phyloP scores from a whole-genome alignment of 2,888 invertebrate species.

The Eudasyphora cyanicolor region DNA sequence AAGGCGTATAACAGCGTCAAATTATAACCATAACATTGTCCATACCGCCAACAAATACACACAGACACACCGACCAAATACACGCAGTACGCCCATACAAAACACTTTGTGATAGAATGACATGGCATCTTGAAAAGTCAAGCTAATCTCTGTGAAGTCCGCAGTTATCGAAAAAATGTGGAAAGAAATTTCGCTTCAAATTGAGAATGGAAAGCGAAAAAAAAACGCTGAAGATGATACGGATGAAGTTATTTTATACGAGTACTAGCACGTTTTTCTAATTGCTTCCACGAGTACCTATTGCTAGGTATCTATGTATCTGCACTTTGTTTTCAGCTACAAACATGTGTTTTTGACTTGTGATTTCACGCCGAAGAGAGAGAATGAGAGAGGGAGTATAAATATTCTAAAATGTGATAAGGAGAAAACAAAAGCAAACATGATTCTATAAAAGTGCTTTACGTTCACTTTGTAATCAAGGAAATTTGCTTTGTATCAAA shows the following conservation, averaged over 20 bases:
- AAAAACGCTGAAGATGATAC: not conserved
- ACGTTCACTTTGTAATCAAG: too few relatives aligned
- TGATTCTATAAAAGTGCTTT: too few relatives aligned
- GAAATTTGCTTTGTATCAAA: too few relatives aligned
- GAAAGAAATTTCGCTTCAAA: not conserved
- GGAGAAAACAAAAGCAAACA: too few relatives aligned
- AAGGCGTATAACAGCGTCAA: conserved; percentile 11
- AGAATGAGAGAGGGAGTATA: too few relatives aligned
- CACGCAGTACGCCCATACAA: not conserved
- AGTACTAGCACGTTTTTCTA: not conserved
- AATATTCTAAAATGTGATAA: too few relatives aligned
- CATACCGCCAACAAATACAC: not conserved
- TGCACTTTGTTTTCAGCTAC: not conserved
- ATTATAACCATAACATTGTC: conserved; percentile 25
- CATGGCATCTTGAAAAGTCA: conserved; percentile 14
- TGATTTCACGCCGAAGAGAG: not conserved
- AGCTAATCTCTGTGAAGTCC: conserved; percentile 11
- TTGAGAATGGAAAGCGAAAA: not conserved
- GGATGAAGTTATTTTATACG: not conserved
- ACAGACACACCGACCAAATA: not conserved
- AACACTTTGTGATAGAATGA: not conserved
- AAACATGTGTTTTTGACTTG: conserved; percentile 9
- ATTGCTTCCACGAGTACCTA: not conserved
- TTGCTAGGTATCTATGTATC: not conserved
- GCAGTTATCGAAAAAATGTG: not conserved